Evolutionary conservation across 2,888 invertebrate species (phyloP), one percentile per base, ranked within the genome.

Genomic region (Empis livida): DNA sequence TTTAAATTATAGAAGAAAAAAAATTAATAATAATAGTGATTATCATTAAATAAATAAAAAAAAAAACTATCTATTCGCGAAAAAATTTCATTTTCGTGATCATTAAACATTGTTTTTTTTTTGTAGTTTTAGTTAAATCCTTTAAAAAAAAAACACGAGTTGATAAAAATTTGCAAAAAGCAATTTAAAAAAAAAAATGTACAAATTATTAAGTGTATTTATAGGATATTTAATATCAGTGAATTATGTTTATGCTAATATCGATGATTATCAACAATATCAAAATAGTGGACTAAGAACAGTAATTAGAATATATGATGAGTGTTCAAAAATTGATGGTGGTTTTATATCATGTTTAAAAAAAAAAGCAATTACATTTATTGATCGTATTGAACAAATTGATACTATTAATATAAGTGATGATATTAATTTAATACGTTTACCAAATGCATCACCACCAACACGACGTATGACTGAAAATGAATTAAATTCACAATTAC

Each of bases 321-420:
- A 88, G 57, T 88, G 88, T 61, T 77, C 78, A 51, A 75, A 77
- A 53, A 68, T 79, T 2, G 81, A 80, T 50, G 69, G 71, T 49
- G 84, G 82, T 43, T 72, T 87, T 45, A 71, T 81, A 45, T 80
- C 82, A 20, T 88, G 88, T 62, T 69, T 88, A 44, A 87, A 88
- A 72, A 85, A 84, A 66, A 87, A 86, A 61, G 86, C 86, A 1
- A 79, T 87, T 48, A 71, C 83, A 2, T 86, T 87, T 63, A 78
- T 88, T 54, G 87, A 87, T 59, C 73, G 87, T 43, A 75, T 86
- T 23, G 77, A 81, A 1, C 75, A 81, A 50, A 80, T 87, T 71
- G 82, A 84, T 20, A 73, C 77, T 16, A 77, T 75, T 54, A 68
- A 74, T 15, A 63, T 82, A 49, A 72, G 75, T 13, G 82, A 84